Evolutionary conservation across 2,888 invertebrate genomes (phyloP).

Genomic region (Drosophila longiperda): DNA sequence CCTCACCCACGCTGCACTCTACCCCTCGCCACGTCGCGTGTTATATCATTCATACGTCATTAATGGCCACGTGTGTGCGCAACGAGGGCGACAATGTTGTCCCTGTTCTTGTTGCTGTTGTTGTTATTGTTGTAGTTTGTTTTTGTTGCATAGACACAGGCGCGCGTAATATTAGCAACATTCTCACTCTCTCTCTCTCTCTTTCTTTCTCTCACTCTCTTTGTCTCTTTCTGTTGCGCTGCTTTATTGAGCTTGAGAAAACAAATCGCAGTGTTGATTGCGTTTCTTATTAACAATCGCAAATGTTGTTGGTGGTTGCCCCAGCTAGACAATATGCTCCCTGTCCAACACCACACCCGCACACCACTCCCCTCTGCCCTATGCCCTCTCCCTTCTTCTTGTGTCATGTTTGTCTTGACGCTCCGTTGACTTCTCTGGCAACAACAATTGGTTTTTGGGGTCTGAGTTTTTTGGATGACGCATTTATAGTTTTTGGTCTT

Average conservation of each 20-base stretch:
- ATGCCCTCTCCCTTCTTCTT: slow-evolving; percentile 1
- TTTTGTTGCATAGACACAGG: slow-evolving; percentile 64
- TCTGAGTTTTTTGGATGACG: slow-evolving; percentile 49
- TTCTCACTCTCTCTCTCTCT: slow-evolving; percentile 9
- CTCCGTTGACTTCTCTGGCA: slow-evolving; percentile 75
- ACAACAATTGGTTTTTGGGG: slow-evolving; percentile 26
- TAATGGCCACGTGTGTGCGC: slow-evolving; percentile 84
- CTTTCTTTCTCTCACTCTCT: slow-evolving; percentile 1
- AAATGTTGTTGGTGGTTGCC: slow-evolving; percentile 62
- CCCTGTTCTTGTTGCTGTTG: neutral
- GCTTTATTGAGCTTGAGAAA: slow-evolving; percentile 79
- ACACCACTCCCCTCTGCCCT: neutral
- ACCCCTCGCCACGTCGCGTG: slow-evolving; percentile 80
- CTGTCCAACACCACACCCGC: slow-evolving; percentile 45
- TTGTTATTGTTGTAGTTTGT: slow-evolving; percentile 68
- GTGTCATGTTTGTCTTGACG: slow-evolving; percentile 80
- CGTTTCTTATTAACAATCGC: slow-evolving; percentile 80
- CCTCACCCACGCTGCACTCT: slow-evolving; percentile 1
- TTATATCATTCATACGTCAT: slow-evolving; percentile 86
- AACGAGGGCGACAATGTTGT: slow-evolving; percentile 37
- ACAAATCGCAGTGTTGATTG: slow-evolving; percentile 83
- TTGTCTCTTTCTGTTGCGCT: slow-evolving; percentile 22
- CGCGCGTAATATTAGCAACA: slow-evolving; percentile 71
- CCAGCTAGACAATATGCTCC: slow-evolving; percentile 71
- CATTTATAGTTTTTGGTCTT: slow-evolving; percentile 37